Conservation (phyloP, 2,113 vertebrate genomes). For the Pseudorhombus dupliciocellatus region DNA sequence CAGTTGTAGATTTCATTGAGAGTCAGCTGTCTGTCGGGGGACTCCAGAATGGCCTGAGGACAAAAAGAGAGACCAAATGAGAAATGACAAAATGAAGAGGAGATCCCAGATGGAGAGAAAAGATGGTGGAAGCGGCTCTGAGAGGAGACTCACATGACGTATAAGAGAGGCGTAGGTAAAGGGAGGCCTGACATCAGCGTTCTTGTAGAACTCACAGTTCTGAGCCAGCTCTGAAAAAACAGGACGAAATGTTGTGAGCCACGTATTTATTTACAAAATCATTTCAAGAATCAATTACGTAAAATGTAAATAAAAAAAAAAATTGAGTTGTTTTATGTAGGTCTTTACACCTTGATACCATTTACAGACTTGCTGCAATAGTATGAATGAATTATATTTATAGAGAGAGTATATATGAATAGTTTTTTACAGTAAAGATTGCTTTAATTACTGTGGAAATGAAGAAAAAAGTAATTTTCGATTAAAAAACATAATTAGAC, state of each 20-base stretch:
- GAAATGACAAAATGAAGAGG: conserved; percentile 17
- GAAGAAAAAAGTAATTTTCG: neutral
- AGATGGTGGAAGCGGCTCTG: neutral
- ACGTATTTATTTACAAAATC: neutral
- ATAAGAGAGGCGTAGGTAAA: conserved; percentile 99
- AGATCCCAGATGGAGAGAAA: neutral
- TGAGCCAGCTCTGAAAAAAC: conserved; percentile 92
- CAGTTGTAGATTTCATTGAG: conserved; percentile 99
- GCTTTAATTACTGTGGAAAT: neutral
- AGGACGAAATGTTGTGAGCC: neutral
- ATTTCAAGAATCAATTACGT: neutral
- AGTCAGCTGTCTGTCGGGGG: conserved; percentile 97
- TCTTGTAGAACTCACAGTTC: conserved; percentile 99
- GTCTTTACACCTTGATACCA: too few relatives aligned
- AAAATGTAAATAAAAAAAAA: neutral
- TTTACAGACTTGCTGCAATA: neutral
- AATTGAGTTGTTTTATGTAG: neutral
- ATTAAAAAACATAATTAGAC: neutral
- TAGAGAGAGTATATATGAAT: too few relatives aligned
- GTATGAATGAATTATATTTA: neutral
- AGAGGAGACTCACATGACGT: conserved; percentile 88
- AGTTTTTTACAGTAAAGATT: neutral
- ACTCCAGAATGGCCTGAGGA: conserved; percentile 95
- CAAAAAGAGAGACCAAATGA: neutral
- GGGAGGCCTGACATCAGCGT: conserved; percentile 96